These are phyloP conservation scores for Gortyna flavago DNA, from an alignment of 2,888 invertebrate species.

Conservation along the genomic window DNA sequence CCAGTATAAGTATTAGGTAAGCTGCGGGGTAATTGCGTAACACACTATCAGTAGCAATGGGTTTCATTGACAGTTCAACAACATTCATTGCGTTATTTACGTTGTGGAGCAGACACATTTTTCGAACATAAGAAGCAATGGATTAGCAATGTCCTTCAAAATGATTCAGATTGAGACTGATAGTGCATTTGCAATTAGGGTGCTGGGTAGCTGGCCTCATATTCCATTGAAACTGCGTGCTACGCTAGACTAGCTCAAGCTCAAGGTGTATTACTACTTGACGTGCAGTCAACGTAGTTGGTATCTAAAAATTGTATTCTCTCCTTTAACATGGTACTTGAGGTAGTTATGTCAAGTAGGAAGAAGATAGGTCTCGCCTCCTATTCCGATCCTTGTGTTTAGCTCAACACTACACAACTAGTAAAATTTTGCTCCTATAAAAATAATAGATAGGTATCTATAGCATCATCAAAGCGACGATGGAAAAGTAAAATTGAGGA, in stretches of 20 bases:
- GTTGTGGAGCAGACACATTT: too few species aligned
- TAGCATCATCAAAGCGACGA: not conserved
- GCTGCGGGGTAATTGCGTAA: too few species aligned
- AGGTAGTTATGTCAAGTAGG: too few species aligned
- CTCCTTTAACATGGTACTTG: not conserved
- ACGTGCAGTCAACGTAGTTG: not conserved
- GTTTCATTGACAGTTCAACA: too few species aligned
- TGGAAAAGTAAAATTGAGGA: not conserved
- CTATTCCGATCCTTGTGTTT: not conserved
- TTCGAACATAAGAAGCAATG: too few species aligned
- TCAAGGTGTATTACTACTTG: not conserved
- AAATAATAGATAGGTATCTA: not conserved
- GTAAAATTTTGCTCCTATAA: not conserved
- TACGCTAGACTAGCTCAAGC: not conserved
- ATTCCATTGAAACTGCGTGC: not conserved
- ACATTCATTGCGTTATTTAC: too few species aligned
- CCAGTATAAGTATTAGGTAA: not conserved
- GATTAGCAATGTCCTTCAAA: too few species aligned
- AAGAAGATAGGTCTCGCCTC: not conserved
- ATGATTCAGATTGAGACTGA: too few species aligned
- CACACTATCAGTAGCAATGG: too few species aligned
- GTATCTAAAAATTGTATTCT: not conserved
- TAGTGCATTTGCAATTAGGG: too few species aligned
- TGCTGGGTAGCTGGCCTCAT: not conserved
- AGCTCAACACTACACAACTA: too few species aligned